Evolutionary conservation across 2,797 vertebrate species (phyloP).

Genomic region (Buphagus erythrorhynchus): DNA sequence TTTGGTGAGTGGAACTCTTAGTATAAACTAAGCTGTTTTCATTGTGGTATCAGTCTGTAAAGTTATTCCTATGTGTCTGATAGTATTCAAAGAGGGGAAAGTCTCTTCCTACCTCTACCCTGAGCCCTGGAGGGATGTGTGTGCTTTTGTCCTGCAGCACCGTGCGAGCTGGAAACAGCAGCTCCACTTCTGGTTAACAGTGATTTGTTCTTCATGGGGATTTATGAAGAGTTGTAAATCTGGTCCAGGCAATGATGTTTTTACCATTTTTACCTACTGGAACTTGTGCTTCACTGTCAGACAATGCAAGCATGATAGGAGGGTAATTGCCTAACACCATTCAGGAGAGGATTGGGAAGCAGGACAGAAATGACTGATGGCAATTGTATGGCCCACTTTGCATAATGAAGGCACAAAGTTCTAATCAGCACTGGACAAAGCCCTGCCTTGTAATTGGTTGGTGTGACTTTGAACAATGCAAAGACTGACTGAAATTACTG

Average conservation of each 20-base stretch:
- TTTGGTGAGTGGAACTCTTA: neutral
- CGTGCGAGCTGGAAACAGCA: neutral
- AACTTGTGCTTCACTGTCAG: neutral
- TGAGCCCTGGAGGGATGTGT: fast-evolving
- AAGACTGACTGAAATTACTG: neutral
- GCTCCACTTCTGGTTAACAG: neutral
- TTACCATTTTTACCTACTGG: neutral
- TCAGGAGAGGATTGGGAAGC: neutral
- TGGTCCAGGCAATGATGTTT: neutral
- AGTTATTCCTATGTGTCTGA: neutral
- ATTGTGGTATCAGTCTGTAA: neutral
- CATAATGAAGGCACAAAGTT: neutral
- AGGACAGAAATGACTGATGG: neutral
- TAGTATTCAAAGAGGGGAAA: neutral
- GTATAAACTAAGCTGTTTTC: neutral
- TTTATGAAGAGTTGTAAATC: neutral
- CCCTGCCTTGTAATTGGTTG: neutral
- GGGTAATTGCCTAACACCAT: neutral
- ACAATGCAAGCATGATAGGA: neutral
- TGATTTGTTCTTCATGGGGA: neutral
- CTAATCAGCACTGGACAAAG: neutral
- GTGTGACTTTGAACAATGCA: neutral
- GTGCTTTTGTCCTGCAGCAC: neutral
- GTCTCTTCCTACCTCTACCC: neutral
- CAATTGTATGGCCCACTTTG: neutral